These are phyloP conservation scores for Clarias macrocephalus DNA, from an alignment of 2,113 vertebrate genomes.

Conservation along the genomic window DNA sequence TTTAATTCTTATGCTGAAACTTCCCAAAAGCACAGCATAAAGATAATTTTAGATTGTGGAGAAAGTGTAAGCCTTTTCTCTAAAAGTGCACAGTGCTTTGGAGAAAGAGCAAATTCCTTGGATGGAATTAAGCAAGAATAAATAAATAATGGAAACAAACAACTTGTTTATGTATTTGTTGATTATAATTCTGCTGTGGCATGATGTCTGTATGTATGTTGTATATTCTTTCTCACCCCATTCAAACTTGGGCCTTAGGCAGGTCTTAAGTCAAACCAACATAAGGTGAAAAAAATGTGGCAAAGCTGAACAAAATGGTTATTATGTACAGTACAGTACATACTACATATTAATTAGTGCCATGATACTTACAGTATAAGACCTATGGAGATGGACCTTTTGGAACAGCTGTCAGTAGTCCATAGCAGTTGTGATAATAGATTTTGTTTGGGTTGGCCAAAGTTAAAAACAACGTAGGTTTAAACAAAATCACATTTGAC, in stretches of 20 bases:
- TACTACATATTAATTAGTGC: not conserved
- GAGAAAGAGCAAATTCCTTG: not conserved
- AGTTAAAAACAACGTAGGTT: not conserved
- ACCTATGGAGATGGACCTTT: not conserved
- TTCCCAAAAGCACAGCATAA: slow-evolving; percentile 14
- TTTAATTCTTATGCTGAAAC: slow-evolving; percentile 37
- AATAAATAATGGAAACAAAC: slow-evolving; percentile 59
- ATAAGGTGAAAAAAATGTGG: not conserved
- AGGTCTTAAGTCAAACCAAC: not conserved
- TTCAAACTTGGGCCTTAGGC: not conserved
- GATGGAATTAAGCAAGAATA: slow-evolving; percentile 45
- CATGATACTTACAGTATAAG: not conserved
- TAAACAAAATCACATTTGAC: not conserved
- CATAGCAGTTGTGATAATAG: not conserved
- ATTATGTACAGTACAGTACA: not conserved
- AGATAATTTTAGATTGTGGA: slow-evolving; percentile 29
- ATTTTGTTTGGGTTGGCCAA: not conserved
- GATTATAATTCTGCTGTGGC: not conserved
- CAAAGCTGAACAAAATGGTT: not conserved
- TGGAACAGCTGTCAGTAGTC: not conserved
- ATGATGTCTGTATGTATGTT: not conserved
- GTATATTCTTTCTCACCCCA: not conserved
- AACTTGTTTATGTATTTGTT: not conserved
- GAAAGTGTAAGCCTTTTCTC: not conserved
- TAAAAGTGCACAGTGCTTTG: slow-evolving; percentile 17